Evolutionary conservation across 2,113 vertebrate genomes (phyloP).

Genomic region (Peromyscus californicus): DNA sequence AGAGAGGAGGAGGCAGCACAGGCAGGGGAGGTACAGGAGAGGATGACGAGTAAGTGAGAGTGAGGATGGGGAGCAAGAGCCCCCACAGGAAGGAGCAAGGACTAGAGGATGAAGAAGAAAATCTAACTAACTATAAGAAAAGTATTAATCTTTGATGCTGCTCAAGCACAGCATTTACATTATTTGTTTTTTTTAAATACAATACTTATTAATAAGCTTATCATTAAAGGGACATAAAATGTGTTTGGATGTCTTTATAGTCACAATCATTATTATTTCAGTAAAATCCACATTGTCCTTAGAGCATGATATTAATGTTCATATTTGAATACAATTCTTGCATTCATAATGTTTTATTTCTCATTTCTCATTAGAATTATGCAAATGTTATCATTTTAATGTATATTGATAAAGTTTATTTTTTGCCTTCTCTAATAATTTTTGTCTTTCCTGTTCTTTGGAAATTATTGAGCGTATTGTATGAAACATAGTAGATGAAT

Average conservation of each 20-base stretch:
- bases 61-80: accelerated
- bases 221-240: not conserved
- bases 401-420: not conserved
- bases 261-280: not conserved
- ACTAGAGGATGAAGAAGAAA: not conserved
- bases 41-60: not conserved
- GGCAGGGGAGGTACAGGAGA: not conserved
- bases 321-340: not conserved
- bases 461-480: not conserved
- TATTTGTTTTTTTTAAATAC: not conserved
- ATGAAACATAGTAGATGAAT: not conserved
- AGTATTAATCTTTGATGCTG: not conserved
- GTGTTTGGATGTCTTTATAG: not conserved
- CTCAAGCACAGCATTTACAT: too few species aligned
- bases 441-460: not conserved
- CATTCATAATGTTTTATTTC: not conserved
- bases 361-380: not conserved
- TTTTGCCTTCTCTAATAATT: not conserved
- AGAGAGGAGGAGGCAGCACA: not conserved
- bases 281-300: not conserved
- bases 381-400: not conserved
- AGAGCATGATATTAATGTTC: not conserved
- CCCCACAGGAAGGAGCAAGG: too few species aligned
- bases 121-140: not conserved
- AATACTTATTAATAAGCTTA: not conserved